Evolutionary conservation across 2,888 invertebrate species (phyloP).

Genomic region (Diloba caeruleocephala): DNA sequence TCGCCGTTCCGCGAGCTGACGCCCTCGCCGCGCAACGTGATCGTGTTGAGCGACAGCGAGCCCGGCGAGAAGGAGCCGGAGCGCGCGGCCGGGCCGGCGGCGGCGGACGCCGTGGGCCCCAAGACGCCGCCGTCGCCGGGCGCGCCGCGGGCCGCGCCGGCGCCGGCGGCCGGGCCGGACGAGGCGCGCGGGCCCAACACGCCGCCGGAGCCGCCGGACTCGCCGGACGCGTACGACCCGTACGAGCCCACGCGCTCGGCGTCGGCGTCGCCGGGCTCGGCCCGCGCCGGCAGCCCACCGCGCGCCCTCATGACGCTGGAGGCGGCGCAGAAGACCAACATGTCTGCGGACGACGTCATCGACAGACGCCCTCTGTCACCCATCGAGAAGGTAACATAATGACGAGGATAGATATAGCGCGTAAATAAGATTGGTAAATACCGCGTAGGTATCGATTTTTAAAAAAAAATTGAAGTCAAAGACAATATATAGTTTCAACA

Average conservation of each 20-base stretch:
- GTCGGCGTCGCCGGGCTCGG: slow-evolving; percentile 89
- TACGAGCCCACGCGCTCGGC: slow-evolving; percentile 96
- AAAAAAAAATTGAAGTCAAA: too few relatives aligned
- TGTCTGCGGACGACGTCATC: slow-evolving; percentile 84
- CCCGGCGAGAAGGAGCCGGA: slow-evolving; percentile 83
- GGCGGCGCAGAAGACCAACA: slow-evolving; percentile 84
- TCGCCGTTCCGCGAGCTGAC: slow-evolving; percentile 95
- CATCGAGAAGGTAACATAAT: slow-evolving; percentile 83
- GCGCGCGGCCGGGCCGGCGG: slow-evolving; percentile 48
- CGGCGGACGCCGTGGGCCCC: slow-evolving; percentile 27
- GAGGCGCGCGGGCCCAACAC: slow-evolving; percentile 59
- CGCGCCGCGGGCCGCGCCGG: slow-evolving; percentile 90
- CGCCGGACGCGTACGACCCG: slow-evolving; percentile 91
- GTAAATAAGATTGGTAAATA: too few relatives aligned
- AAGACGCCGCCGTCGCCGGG: slow-evolving; percentile 8
- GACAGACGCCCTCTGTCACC: slow-evolving; percentile 87
- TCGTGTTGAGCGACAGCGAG: slow-evolving; percentile 95
- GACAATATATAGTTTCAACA: too few relatives aligned
- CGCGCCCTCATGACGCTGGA: slow-evolving; percentile 78
- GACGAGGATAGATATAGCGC: too few relatives aligned
- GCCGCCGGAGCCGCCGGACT: slow-evolving; percentile 89
- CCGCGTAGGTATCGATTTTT: too few relatives aligned
- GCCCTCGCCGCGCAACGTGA: slow-evolving; percentile 94
- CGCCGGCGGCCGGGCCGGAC: slow-evolving; percentile 88
- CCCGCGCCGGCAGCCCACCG: slow-evolving; percentile 55